phyloP scores from a whole-genome alignment of 2,888 invertebrate species.

The Meandrusa payeni region DNA sequence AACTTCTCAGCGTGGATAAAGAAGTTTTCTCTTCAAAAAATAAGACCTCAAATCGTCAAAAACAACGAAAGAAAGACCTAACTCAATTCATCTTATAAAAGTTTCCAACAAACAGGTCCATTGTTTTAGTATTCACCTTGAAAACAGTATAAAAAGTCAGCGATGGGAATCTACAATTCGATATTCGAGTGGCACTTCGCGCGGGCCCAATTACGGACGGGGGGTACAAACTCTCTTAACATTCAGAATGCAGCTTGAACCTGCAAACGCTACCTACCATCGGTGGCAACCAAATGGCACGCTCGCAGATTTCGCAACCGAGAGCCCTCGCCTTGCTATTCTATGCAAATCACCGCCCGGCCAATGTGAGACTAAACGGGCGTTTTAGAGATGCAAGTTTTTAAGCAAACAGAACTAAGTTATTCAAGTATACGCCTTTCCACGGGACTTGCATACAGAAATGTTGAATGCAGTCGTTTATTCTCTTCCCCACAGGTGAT shows the following conservation, averaged over 20 bases:
- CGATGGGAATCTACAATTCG: slow-evolving; percentile 11
- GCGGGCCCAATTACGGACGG: slow-evolving; percentile 14
- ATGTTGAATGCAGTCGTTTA: slow-evolving; percentile 61
- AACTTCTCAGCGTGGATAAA: too few relatives aligned
- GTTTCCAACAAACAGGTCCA: slow-evolving; percentile 1
- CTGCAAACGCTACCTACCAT: slow-evolving; percentile 24
- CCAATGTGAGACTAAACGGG: slow-evolving; percentile 66
- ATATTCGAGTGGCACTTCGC: slow-evolving; percentile 11
- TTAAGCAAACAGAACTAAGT: slow-evolving; percentile 75
- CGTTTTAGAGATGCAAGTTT: slow-evolving; percentile 73
- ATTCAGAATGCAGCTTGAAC: slow-evolving; percentile 15
- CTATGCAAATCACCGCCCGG: slow-evolving; percentile 70
- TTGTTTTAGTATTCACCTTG: slow-evolving; percentile 18
- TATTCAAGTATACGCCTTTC: slow-evolving; percentile 72
- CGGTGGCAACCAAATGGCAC: slow-evolving; percentile 41
- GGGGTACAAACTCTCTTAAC: slow-evolving; percentile 16
- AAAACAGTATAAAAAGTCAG: slow-evolving; percentile 17
- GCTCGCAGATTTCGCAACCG: slow-evolving; percentile 42
- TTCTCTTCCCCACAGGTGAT: slow-evolving; percentile 25
- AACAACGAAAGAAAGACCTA: too few relatives aligned
- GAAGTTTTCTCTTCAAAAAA: too few relatives aligned
- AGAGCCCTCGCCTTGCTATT: slow-evolving; percentile 67
- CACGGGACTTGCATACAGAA: slow-evolving; percentile 68
- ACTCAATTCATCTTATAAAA: slow-evolving; percentile 2
- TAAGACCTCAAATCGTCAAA: too few relatives aligned